Conservation (phyloP, 2,888 invertebrate genomes). For the Drosophila atripex region DNA sequence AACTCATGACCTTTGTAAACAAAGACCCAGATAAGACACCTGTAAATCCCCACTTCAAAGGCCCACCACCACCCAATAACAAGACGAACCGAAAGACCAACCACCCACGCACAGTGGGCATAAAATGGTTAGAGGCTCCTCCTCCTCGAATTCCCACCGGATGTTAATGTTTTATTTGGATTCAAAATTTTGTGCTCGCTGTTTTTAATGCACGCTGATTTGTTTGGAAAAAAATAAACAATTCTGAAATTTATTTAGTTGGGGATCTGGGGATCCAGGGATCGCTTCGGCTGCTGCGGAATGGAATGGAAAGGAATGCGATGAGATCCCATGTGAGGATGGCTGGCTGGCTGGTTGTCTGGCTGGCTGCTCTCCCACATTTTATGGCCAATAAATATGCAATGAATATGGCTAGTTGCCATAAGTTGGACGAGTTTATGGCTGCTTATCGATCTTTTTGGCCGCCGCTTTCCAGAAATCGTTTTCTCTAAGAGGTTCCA, state of each 20-base stretch:
- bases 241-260: conserved; percentile 75
- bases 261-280: conserved; percentile 26
- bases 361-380: conserved; percentile 33
- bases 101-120: conserved; percentile 57
- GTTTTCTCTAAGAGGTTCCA: not conserved
- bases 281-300: conserved; percentile 7
- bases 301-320: conserved; percentile 52
- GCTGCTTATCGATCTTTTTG: conserved; percentile 26
- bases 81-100: not conserved
- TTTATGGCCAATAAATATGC: conserved; percentile 73
- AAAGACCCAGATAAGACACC: conserved; percentile 30
- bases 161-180: conserved; percentile 59
- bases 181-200: conserved; percentile 45
- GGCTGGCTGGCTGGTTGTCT: conserved; percentile 13
- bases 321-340: conserved; percentile 32
- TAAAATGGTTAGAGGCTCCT: conserved; percentile 1
- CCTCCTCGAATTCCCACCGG: conserved; percentile 36
- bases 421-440: conserved; percentile 61
- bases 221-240: conserved; percentile 76
- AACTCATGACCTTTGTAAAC: conserved; percentile 39
- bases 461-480: not conserved
- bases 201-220: conserved; percentile 74
- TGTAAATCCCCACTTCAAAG: conserved; percentile 38
- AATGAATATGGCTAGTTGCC: conserved; percentile 61
- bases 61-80: conserved; percentile 1